These are phyloP conservation scores for Aphidius ervi DNA, from an alignment of 1,140 invertebrate species.

Conservation along the genomic window DNA sequence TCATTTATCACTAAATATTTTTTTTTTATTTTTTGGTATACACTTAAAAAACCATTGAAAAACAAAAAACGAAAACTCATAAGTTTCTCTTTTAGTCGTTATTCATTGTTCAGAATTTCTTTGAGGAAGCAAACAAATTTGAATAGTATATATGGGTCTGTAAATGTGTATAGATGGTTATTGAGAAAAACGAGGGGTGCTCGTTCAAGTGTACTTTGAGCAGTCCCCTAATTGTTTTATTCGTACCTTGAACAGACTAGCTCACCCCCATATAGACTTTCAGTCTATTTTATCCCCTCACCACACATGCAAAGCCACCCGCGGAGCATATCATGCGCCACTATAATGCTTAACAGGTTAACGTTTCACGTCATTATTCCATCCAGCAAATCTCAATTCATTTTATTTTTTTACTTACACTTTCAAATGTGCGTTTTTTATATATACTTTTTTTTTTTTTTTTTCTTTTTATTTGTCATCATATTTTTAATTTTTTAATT, in stretches of 20 bases:
- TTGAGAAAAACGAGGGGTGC: constrained; percentile 40
- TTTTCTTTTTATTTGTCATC: background rate
- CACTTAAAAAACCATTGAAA: too few relatives aligned
- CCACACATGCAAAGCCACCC: constrained; percentile 43
- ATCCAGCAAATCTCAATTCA: background rate
- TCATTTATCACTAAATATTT: too few relatives aligned
- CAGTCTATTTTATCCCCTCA: background rate
- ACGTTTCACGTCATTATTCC: constrained; percentile 34
- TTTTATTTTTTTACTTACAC: constrained; percentile 20
- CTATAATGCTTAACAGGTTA: constrained; percentile 51
- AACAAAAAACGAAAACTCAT: too few relatives aligned
- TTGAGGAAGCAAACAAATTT: too few relatives aligned
- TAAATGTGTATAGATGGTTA: constrained; percentile 13
- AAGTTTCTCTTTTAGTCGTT: too few relatives aligned
- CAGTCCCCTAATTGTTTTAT: constrained; percentile 52
- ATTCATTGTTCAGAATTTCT: too few relatives aligned
- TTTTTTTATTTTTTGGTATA: too few relatives aligned
- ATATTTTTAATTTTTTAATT: too few relatives aligned
- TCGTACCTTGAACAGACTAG: constrained; percentile 33
- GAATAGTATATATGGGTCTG: too few relatives aligned
- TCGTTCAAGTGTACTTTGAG: constrained; percentile 47
- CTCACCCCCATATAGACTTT: background rate
- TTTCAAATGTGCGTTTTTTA: background rate
- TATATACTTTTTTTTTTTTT: constrained; percentile 22
- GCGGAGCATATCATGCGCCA: constrained; percentile 50